Evolutionary conservation across 2,888 invertebrate species (phyloP).

Genomic region (Saturnia japonica): DNA sequence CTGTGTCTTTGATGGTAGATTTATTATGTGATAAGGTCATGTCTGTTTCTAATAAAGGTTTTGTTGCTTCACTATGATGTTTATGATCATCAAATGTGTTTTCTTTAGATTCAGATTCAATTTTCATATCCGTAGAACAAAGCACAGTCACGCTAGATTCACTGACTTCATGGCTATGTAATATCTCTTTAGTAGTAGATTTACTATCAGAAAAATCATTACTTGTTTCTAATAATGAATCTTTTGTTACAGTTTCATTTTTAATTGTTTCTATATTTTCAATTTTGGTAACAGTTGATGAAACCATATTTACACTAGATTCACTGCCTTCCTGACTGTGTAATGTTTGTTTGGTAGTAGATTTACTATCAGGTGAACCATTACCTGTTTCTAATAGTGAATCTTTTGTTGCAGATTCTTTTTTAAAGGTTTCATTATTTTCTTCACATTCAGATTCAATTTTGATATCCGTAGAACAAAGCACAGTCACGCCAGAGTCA

Average conservation of each 20-base stretch:
- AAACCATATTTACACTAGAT: neutral
- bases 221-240: slow-evolving; percentile 2
- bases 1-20: neutral
- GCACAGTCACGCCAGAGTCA: neutral
- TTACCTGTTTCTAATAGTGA: too few relatives aligned
- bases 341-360: neutral
- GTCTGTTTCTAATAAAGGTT: slow-evolving; percentile 20
- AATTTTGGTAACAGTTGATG: neutral
- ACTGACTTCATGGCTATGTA: neutral
- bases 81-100: slow-evolving; percentile 18
- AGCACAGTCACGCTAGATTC: neutral
- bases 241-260: slow-evolving; percentile 18
- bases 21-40: slow-evolving; percentile 25
- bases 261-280: neutral
- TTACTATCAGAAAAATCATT: slow-evolving; percentile 10
- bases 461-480: neutral
- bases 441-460: neutral
- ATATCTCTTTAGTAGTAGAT: neutral
- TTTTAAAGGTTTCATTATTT: too few relatives aligned
- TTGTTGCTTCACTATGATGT: slow-evolving; percentile 22
- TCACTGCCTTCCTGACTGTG: neutral
- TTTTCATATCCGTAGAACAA: neutral
- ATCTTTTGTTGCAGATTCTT: too few relatives aligned
- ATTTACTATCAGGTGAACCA: slow-evolving; percentile 14
- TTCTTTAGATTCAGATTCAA: neutral